Evolutionary conservation across 92 coral and sea anemone genomes (phyloP).

Genomic region (Nematostella vectensis): DNA sequence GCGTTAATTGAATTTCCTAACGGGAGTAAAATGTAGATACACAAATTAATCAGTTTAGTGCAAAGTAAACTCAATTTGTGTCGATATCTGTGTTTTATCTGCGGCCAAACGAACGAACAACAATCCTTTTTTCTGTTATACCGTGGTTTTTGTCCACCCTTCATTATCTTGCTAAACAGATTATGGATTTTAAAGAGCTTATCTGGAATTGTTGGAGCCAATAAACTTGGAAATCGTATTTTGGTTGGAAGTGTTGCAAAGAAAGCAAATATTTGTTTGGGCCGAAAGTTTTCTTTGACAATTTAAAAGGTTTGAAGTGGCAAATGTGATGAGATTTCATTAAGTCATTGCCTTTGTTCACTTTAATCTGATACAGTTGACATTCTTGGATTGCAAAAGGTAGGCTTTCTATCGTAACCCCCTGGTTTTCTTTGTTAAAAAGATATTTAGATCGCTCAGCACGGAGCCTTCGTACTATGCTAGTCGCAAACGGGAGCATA

Average conservation of each 20-base stretch:
- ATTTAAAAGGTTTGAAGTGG: neutral
- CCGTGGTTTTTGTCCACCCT: neutral
- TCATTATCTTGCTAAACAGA: neutral
- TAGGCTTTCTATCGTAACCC: slow-evolving; percentile 3
- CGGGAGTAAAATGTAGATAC: neutral
- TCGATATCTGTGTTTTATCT: neutral
- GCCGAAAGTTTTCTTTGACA: neutral
- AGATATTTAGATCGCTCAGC: slow-evolving; percentile 34
- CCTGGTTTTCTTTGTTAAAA: slow-evolving; percentile 38
- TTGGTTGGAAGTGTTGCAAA: neutral
- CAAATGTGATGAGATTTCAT: neutral
- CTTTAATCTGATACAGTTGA: neutral
- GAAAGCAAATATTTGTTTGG: neutral
- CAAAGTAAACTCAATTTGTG: neutral
- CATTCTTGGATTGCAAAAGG: neutral
- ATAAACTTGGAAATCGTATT: neutral
- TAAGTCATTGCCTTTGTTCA: too few species aligned
- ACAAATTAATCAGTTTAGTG: neutral
- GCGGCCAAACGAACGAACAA: neutral
- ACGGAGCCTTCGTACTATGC: slow-evolving; percentile 23
- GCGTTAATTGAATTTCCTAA: neutral
- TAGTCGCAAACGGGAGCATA: slow-evolving; percentile 10
- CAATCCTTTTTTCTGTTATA: neutral
- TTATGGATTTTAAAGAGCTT: neutral
- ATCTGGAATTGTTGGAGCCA: neutral